phyloP scores from a whole-genome alignment of 2,113 vertebrate genomes.

The Gymnocephalus cernua region DNA sequence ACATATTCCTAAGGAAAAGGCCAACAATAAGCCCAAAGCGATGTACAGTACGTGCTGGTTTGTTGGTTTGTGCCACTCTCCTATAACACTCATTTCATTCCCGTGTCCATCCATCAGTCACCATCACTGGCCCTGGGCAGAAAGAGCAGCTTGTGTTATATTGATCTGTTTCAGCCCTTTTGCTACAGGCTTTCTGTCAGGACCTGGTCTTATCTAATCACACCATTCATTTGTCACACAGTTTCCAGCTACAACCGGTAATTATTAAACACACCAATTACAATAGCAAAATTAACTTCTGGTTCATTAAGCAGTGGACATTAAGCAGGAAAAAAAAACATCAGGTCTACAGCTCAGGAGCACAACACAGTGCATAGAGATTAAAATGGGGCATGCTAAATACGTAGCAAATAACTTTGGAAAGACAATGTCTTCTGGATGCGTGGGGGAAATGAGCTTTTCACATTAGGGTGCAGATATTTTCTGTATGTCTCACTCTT shows the following conservation, averaged over 20 bases:
- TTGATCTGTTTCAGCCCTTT: conserved; percentile 64
- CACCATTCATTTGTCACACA: conserved; percentile 66
- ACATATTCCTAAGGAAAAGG: not conserved
- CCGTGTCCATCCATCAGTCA: conserved; percentile 59
- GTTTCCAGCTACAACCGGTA: conserved; percentile 49
- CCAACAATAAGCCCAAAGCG: conserved; percentile 11
- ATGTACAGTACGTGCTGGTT: not conserved
- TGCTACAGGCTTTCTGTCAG: conserved; percentile 61
- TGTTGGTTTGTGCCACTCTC: conserved; percentile 1
- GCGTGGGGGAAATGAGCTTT: conserved; percentile 43
- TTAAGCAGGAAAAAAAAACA: conserved; percentile 15
- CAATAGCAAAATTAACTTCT: conserved; percentile 52
- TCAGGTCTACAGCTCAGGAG: not conserved
- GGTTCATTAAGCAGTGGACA: conserved; percentile 58
- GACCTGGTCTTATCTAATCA: conserved; percentile 72
- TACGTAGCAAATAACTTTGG: conserved; percentile 25
- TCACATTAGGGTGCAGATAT: conserved; percentile 50
- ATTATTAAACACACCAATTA: conserved; percentile 75
- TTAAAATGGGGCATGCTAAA: conserved; percentile 24
- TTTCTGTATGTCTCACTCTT: conserved; percentile 51
- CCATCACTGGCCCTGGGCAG: conserved; percentile 35
- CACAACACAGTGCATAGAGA: not conserved
- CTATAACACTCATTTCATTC: conserved; percentile 43
- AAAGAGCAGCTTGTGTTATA: conserved; percentile 65
- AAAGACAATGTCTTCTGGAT: conserved; percentile 34